phyloP scores from a whole-genome alignment of 35 echinoderm and acorn worm species.

The Chiridota heheva region DNA sequence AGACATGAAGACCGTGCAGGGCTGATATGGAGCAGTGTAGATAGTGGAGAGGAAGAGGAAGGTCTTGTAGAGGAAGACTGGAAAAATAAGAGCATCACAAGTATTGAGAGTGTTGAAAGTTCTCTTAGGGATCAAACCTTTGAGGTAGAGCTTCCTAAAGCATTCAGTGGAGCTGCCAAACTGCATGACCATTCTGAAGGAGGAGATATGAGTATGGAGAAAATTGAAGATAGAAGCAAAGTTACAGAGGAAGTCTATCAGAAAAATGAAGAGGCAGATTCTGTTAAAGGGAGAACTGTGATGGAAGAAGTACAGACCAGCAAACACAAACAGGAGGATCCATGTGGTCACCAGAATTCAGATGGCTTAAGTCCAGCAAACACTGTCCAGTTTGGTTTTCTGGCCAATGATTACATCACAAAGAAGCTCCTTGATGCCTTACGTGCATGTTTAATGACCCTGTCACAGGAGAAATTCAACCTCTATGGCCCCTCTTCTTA shows the following conservation, averaged over 20 bases:
- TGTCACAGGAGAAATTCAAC: slow-evolving; percentile 63
- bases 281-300: too few relatives aligned
- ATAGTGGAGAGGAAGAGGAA: slow-evolving; percentile 77
- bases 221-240: too few relatives aligned
- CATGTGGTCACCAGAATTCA: too few relatives aligned
- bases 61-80: slow-evolving; percentile 72
- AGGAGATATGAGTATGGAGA: too few relatives aligned
- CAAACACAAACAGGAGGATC: too few relatives aligned
- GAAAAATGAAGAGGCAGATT: too few relatives aligned
- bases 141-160: background rate
- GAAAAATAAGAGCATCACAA: slow-evolving; percentile 65
- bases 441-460: slow-evolving; percentile 69
- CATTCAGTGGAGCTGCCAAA: background rate
- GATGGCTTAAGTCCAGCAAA: too few relatives aligned
- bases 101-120: slow-evolving; percentile 64
- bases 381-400: slow-evolving; percentile 56
- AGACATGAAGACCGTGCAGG: slow-evolving; percentile 51
- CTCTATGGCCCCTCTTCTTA: slow-evolving; percentile 29
- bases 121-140: slow-evolving; percentile 9
- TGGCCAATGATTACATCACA: slow-evolving; percentile 48
- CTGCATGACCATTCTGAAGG: too few relatives aligned
- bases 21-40: slow-evolving; percentile 3
- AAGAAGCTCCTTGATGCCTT: slow-evolving; percentile 58
- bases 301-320: too few relatives aligned
- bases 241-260: too few relatives aligned